These are phyloP conservation scores for Spilogale gracilis DNA, from an alignment of 2,113 vertebrate species.

Conservation along the genomic window DNA sequence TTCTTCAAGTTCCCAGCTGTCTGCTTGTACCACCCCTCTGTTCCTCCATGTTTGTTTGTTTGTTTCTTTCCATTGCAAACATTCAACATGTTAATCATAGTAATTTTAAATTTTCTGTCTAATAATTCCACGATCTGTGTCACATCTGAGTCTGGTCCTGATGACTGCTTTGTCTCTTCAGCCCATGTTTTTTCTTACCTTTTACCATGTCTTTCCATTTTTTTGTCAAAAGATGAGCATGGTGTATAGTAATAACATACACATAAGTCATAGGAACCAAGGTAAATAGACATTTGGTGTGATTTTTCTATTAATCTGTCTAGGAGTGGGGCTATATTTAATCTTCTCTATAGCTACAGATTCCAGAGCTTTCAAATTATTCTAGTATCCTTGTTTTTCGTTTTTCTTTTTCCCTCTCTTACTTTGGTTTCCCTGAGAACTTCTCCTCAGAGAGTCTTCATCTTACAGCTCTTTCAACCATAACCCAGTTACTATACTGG, in stretches of 20 bases:
- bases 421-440: background rate
- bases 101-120: background rate
- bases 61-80: background rate
- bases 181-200: background rate
- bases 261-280: background rate
- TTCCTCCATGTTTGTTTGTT: background rate
- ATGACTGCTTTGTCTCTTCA: background rate
- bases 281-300: background rate
- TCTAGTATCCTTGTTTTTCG: background rate
- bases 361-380: background rate
- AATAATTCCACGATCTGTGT: background rate
- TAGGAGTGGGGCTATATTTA: background rate
- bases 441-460: background rate
- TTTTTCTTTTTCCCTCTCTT: background rate
- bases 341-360: background rate
- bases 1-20: background rate
- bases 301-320: background rate
- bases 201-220: background rate
- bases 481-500: background rate
- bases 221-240: background rate
- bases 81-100: background rate
- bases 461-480: background rate
- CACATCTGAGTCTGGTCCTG: background rate
- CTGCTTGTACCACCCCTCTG: background rate
- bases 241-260: background rate